These are phyloP conservation scores for Drosophila neonasuta DNA, from an alignment of 2,888 invertebrate genomes.

Conservation along the genomic window DNA sequence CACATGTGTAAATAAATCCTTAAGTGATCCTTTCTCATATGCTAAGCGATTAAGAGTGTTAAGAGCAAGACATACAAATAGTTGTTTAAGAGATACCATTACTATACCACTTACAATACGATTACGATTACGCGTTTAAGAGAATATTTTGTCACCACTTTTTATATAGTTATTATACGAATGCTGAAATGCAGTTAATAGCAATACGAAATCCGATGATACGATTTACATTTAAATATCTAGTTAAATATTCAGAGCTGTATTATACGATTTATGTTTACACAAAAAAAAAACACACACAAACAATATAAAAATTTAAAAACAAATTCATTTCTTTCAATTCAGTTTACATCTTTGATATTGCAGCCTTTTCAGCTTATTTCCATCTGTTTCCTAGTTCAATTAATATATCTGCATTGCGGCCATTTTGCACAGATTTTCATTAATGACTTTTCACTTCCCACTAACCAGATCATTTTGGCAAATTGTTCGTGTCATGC, in stretches of 20 bases:
- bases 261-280: constrained; percentile 70
- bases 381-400: background rate
- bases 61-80: constrained; percentile 58
- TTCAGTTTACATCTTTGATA: background rate
- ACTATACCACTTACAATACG: constrained; percentile 1
- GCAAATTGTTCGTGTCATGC: constrained; percentile 54
- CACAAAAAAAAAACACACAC: constrained; percentile 42
- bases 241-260: constrained; percentile 69
- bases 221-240: constrained; percentile 63
- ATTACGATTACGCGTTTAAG: constrained; percentile 32
- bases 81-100: constrained; percentile 14
- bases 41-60: constrained; percentile 74
- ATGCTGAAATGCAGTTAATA: constrained; percentile 58
- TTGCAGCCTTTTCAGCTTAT: background rate
- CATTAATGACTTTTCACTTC: constrained; percentile 64
- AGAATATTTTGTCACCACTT: constrained; percentile 56
- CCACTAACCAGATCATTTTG: constrained; percentile 53
- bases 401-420: background rate
- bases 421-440: constrained; percentile 43
- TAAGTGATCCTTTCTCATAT: constrained; percentile 77
- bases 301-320: constrained; percentile 24
- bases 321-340: background rate
- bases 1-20: constrained; percentile 76
- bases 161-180: constrained; percentile 42
- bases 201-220: constrained; percentile 49